Base-by-base conservation (phyloP, 2,888 invertebrate species). In the Ernsta delagoae region DNA sequence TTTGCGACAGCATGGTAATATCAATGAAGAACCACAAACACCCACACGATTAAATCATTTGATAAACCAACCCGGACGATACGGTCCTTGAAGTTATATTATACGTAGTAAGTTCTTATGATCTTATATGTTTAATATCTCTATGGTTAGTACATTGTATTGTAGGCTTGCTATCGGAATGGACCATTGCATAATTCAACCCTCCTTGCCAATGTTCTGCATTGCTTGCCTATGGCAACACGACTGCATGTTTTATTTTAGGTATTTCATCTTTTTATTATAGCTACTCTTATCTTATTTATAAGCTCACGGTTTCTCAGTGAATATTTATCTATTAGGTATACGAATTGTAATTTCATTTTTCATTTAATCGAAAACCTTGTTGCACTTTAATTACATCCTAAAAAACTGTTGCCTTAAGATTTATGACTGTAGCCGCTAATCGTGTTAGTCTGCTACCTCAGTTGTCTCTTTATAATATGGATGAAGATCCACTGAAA, bases 161-260 rank as follows among this genome's bases (percentile, higher is more conserved):
- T 53, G 57, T 57, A 39, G 59, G 53, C 45, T 64, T 59, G 59
- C 53, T 70, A 64, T 70, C 63, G 64, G 64, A 70, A 70, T 70
- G 64, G 70, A 34, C 64, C 70, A 64, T 70, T 70, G 70, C 70
- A 70, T 70, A 70, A 64, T 64, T 70, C 64, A 70, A 53, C 34
- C 59, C 54, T 45, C 70, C 45, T 56, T 63, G 41, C 59, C 57
- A 48, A 68, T 68, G 62, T 31, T 43, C 31, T 59, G 63, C 50
- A 41, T 50, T 59, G 64, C 41, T 41, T 39, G 68, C 59, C 68
- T 59, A 24, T 63, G 62, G 68, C 57, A 57, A 69, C 59, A 63
- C 63, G 50, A 63, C 39, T 16, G 43, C 24, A 12, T 66, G 53
- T 60, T 65, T 60, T 66, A 60, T 66, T 62, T 59, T n/a, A n/a